phyloP scores from a whole-genome alignment of 2,797 vertebrate species.

The Caiman crocodilus region DNA sequence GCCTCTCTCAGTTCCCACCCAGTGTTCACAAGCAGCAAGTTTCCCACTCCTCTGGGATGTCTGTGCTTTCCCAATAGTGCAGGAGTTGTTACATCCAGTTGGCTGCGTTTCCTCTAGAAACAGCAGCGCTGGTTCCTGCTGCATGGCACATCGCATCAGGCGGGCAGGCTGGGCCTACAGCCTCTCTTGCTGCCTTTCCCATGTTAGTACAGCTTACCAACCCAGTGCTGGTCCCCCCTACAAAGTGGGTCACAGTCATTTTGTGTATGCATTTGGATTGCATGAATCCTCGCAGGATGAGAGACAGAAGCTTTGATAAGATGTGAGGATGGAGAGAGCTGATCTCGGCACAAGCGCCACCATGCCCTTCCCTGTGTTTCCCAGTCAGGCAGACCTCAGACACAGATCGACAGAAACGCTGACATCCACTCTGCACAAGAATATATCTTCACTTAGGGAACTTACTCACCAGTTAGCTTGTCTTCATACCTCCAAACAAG shows the following conservation, averaged over 20 bases:
- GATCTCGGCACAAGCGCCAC: background rate
- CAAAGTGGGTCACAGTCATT: background rate
- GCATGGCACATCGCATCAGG: background rate
- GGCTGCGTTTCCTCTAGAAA: background rate
- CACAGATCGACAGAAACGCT: background rate
- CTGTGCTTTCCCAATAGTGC: background rate
- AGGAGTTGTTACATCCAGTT: background rate
- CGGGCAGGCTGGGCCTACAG: background rate
- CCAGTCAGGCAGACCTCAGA: background rate
- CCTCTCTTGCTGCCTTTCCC: no score
- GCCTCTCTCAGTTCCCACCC: background rate
- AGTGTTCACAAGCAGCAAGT: background rate
- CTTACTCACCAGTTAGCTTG: background rate
- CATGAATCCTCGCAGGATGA: background rate
- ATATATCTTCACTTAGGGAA: background rate
- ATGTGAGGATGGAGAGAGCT: background rate
- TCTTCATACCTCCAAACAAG: background rate
- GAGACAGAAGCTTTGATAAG: background rate
- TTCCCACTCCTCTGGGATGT: no score
- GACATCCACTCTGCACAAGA: background rate
- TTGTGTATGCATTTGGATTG: background rate
- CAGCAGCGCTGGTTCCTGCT: background rate
- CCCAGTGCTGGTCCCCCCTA: background rate
- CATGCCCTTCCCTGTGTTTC: background rate
- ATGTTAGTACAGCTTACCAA: background rate